These are phyloP conservation scores for Charina bottae DNA, from an alignment of 2,113 vertebrate species.

Conservation along the genomic window DNA sequence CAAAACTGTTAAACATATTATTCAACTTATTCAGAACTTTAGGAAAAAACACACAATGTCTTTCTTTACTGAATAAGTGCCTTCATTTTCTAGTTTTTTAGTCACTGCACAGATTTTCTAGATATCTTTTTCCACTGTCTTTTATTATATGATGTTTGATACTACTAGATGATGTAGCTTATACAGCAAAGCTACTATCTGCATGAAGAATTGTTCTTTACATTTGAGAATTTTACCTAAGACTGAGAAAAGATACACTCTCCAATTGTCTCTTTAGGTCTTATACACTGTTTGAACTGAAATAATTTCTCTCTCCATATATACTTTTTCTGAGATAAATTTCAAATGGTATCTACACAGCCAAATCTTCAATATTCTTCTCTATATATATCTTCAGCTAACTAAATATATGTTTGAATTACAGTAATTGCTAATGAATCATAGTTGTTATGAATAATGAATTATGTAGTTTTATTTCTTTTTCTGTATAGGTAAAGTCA, in stretches of 20 bases:
- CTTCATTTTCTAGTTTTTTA: background rate
- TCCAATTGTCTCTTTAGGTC: background rate
- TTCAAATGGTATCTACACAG: background rate
- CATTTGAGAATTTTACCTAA: background rate
- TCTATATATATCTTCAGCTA: background rate
- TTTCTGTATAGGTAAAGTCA: background rate
- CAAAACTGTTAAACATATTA: background rate
- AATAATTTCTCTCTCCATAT: background rate
- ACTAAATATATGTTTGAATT: background rate
- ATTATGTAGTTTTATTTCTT: background rate
- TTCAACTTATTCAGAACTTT: background rate
- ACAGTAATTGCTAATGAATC: background rate
- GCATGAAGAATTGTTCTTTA: background rate
- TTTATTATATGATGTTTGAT: background rate
- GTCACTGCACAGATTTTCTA: background rate
- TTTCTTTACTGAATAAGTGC: background rate
- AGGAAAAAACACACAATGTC: background rate
- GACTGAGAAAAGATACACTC: background rate
- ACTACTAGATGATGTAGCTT: background rate
- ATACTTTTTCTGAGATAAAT: slow-evolving; percentile 8
- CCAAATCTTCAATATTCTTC: slow-evolving; percentile 16
- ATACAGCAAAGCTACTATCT: background rate
- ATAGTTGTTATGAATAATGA: background rate
- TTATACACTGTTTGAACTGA: background rate
- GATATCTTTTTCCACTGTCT: background rate